Conservation (phyloP, 2,113 vertebrate species). For the Cavia porcellus region DNA sequence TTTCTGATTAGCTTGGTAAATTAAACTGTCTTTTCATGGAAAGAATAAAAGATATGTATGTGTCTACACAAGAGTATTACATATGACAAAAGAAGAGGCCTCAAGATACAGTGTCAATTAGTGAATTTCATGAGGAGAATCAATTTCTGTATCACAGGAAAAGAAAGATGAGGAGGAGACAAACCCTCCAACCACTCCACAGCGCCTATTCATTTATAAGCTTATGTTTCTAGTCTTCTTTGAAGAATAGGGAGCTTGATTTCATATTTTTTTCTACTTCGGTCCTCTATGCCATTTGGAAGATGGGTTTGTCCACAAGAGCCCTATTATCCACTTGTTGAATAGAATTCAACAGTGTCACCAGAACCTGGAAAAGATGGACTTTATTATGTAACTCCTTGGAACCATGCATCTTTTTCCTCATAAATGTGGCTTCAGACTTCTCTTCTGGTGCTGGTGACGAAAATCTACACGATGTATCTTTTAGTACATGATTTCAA, state of each 20-base stretch:
- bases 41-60: constrained; percentile 55
- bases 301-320: background rate
- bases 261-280: background rate
- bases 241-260: background rate
- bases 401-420: background rate
- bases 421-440: background rate
- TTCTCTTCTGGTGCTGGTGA: background rate
- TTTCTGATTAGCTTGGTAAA: constrained; percentile 74
- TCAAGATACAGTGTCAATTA: background rate
- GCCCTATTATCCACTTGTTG: background rate
- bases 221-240: background rate
- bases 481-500: background rate
- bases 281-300: background rate
- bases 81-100: constrained; percentile 32
- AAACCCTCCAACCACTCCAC: background rate
- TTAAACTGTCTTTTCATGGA: constrained; percentile 59
- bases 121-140: background rate
- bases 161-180: background rate
- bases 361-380: background rate
- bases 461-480: background rate
- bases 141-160: background rate
- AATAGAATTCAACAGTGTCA: background rate
- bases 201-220: background rate
- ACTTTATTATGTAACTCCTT: background rate
- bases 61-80: constrained; percentile 13